phyloP scores from a whole-genome alignment of 2,797 vertebrate species.

The Pangasius macronema region DNA sequence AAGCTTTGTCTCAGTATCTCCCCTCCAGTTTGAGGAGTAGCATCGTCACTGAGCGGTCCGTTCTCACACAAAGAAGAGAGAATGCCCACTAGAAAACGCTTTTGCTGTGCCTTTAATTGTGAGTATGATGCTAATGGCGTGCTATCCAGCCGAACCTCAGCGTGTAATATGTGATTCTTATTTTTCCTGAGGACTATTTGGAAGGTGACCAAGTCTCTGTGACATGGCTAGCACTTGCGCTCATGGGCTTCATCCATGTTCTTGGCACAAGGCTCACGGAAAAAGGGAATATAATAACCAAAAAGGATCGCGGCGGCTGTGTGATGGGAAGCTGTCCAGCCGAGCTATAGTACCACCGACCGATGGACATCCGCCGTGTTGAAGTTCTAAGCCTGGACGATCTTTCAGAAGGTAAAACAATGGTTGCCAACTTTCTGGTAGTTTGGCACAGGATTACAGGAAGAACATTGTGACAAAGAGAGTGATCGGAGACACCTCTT shows the following conservation, averaged over 20 bases:
- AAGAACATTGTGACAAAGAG: slow-evolving; percentile 53
- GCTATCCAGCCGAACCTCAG: neutral
- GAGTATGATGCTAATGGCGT: neutral
- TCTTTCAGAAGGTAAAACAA: slow-evolving; percentile 69
- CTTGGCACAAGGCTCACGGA: slow-evolving; percentile 42
- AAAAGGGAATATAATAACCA: slow-evolving; percentile 56
- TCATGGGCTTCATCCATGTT: slow-evolving; percentile 16
- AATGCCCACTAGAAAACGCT: slow-evolving; percentile 62
- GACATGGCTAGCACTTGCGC: slow-evolving; percentile 18
- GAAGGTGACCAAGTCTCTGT: slow-evolving; percentile 66
- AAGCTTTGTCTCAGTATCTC: slow-evolving; percentile 80
- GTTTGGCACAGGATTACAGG: slow-evolving; percentile 62
- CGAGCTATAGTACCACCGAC: slow-evolving; percentile 50
- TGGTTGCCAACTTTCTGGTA: slow-evolving; percentile 73
- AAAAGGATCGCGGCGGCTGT: slow-evolving; percentile 51
- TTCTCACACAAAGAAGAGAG: slow-evolving; percentile 68
- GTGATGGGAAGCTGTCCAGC: slow-evolving; percentile 50
- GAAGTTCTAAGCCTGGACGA: slow-evolving; percentile 59
- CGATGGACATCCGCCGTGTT: slow-evolving; percentile 54
- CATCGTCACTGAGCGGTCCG: slow-evolving; percentile 77
- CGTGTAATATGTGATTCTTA: slow-evolving; percentile 18
- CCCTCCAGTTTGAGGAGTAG: slow-evolving; percentile 81
- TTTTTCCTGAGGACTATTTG: slow-evolving; percentile 66
- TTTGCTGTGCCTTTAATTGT: slow-evolving; percentile 37
- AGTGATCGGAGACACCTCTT: slow-evolving; percentile 62